phyloP scores from a whole-genome alignment of 2,797 vertebrate genomes.

The Poeciliopsis turneri region DNA sequence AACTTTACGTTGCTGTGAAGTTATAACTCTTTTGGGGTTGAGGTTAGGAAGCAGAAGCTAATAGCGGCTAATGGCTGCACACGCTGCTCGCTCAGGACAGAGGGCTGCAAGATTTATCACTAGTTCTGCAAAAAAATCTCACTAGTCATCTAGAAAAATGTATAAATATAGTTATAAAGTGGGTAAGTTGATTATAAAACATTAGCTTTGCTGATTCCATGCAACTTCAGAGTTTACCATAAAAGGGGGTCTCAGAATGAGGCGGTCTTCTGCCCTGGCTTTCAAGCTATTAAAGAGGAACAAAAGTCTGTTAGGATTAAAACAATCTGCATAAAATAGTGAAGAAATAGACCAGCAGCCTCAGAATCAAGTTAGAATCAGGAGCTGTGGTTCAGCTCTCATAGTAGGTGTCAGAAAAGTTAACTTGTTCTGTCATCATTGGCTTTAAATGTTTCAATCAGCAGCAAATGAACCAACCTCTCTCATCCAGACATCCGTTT shows the following conservation, averaged over 20 bases:
- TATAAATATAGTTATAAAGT: too few species aligned
- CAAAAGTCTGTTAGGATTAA: neutral
- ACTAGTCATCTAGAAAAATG: too few species aligned
- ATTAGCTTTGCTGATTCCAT: neutral
- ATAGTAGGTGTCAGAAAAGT: constrained; percentile 79
- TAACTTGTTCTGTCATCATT: constrained; percentile 59
- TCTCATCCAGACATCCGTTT: neutral
- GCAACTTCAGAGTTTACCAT: neutral
- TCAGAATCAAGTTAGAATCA: constrained; percentile 61
- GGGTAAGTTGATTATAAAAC: too few species aligned
- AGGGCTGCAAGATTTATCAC: too few species aligned
- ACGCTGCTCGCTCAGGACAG: too few species aligned
- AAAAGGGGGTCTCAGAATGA: neutral
- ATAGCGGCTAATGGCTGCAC: too few species aligned
- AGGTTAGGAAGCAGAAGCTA: too few species aligned
- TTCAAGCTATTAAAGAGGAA: neutral
- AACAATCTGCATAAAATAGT: neutral
- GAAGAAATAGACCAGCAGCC: neutral
- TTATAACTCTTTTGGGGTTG: too few species aligned
- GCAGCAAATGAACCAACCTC: neutral
- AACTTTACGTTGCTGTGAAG: too few species aligned
- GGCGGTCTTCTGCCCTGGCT: neutral
- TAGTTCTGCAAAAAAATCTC: too few species aligned
- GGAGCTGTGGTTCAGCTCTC: constrained; percentile 65
- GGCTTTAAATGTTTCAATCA: constrained; percentile 13